Base-by-base conservation (phyloP, 1,140 invertebrate genomes). In the Zaprionus camerounensis region DNA sequence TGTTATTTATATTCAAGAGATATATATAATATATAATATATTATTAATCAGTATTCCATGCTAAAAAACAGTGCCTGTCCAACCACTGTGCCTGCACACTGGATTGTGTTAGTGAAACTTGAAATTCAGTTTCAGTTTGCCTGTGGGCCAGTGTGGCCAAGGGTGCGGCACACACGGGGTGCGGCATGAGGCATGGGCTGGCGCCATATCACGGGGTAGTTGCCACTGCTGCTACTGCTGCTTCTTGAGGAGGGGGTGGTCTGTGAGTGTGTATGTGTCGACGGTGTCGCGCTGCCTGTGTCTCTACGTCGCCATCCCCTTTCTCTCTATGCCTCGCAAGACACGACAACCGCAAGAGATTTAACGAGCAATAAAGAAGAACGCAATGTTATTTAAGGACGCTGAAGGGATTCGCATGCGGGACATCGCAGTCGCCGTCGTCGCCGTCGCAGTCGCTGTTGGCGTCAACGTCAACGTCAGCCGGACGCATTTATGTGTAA, bases 331-430 rank as follows among this genome's bases (percentile, higher is more conserved):
- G 9, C 17, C 11, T 51, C 46, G 20, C 20, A 81, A 83, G 85
- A 79, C 84, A 85, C 79, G 79, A 90, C 81, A 90, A 90, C 85
- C 85, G 85, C 85, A 90, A 90, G 85, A 90, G 85, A 90, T 90
- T 90, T 90, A 90, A 90, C 85, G 85, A 90, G 75, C 85, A 90
- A 90, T 90, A 90, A 90, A 90, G 84, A 87, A 87, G 81, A 87
- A 79, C 81, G 84, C 84, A 88, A 81, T 88, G 84, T 88, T 88
- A 81, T 88, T 88, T 88, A 88, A 88, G 84, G 78, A 90, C 81
- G 74, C 82, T 75, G 51, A 88, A 88, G 84, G 84, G 84, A 87
- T 73, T 73, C 76, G 51, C 66, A 81, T 80, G 66, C 65, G 55
- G 46, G 78, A 78, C 78, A 61, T 49, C 20, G 17, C 17, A 2